phyloP scores from a whole-genome alignment of 2,113 vertebrate species.

The Madoqua kirkii region DNA sequence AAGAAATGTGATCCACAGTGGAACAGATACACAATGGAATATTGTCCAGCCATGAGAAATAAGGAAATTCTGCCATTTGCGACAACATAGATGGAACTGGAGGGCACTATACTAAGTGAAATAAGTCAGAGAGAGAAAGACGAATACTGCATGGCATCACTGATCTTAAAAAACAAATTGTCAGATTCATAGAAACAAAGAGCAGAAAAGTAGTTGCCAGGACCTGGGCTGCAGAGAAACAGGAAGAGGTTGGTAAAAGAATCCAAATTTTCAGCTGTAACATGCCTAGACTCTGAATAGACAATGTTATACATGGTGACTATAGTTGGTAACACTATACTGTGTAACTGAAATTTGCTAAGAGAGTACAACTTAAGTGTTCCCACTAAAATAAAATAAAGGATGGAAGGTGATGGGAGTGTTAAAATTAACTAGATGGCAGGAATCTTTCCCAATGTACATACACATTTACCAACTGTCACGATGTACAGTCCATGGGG shows the following conservation, averaged over 20 bases:
- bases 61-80: background rate
- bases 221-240: background rate
- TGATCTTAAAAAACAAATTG: background rate
- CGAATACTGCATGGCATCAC: too few relatives aligned
- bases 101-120: background rate
- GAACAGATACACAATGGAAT: background rate
- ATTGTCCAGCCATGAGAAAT: background rate
- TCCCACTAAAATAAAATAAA: background rate
- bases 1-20: background rate
- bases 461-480: background rate
- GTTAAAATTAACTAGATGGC: background rate
- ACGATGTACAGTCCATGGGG: background rate
- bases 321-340: background rate
- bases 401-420: background rate
- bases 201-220: background rate
- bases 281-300: background rate
- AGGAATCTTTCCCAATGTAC: background rate
- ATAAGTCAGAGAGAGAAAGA: background rate
- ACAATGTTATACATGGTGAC: background rate
- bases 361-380: background rate
- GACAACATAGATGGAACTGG: background rate
- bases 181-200: background rate
- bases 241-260: background rate
- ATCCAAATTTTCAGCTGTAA: background rate
- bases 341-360: background rate